Evolutionary conservation across 2,888 invertebrate genomes (phyloP).

Genomic region (Chrysolina oricalcia): DNA sequence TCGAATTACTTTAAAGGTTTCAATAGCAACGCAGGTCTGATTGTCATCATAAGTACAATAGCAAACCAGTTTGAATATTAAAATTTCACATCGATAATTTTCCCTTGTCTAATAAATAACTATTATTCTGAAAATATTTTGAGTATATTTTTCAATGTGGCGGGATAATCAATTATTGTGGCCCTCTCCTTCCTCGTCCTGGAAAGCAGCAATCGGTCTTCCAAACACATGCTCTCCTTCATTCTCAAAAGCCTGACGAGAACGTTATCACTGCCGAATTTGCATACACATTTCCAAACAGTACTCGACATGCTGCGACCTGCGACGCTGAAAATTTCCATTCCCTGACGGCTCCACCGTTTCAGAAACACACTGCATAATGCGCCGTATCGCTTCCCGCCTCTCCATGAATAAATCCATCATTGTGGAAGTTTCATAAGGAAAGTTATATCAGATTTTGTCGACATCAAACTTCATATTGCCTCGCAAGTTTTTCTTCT

Average conservation of each 20-base stretch:
- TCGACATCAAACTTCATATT: conserved; percentile 28
- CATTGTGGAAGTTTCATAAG: conserved; percentile 16
- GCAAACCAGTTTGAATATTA: too few species aligned
- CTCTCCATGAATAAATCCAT: conserved; percentile 20
- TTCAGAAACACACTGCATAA: conserved; percentile 17
- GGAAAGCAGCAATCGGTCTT: neutral
- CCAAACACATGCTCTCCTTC: conserved; percentile 1
- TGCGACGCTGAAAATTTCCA: conserved; percentile 13
- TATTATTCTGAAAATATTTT: too few species aligned
- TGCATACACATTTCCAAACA: conserved; percentile 14
- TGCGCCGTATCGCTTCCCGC: conserved; percentile 16
- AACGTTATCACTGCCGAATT: conserved; percentile 1
- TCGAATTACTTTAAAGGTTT: too few species aligned
- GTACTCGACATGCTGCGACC: conserved; percentile 8
- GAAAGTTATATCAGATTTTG: conserved; percentile 29
- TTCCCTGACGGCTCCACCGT: neutral
- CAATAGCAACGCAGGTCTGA: too few species aligned
- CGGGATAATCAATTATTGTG: too few species aligned
- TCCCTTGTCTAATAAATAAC: too few species aligned
- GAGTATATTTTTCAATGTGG: too few species aligned
- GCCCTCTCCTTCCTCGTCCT: neutral
- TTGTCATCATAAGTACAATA: too few species aligned
- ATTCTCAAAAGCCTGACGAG: neutral
- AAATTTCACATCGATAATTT: too few species aligned
- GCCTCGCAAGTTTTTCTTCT: conserved; percentile 19